phyloP scores from a whole-genome alignment of 1,140 invertebrate species.

The Zaprionus davidi region DNA sequence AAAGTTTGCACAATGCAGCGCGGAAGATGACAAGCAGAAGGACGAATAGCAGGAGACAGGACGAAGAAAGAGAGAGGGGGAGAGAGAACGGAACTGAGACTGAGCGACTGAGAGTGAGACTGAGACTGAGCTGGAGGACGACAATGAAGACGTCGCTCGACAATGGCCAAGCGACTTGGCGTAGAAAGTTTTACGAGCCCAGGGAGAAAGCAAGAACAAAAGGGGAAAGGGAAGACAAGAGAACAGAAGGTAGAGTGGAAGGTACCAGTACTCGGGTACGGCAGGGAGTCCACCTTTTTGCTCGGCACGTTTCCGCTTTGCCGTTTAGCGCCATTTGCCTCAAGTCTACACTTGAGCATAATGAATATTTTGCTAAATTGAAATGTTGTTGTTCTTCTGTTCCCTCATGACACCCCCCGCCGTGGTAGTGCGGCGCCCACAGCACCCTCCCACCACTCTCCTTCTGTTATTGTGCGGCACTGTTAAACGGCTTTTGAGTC shows the following conservation, averaged over 20 bases:
- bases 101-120: neutral
- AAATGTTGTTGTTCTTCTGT: conserved; percentile 67
- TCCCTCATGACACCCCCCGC: neutral
- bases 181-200: conserved; percentile 29
- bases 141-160: conserved; percentile 67
- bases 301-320: conserved; percentile 72
- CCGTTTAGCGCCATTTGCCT: conserved; percentile 67
- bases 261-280: conserved; percentile 2
- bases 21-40: conserved; percentile 16
- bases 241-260: neutral
- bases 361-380: conserved; percentile 80
- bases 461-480: neutral
- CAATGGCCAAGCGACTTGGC: conserved; percentile 68
- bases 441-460: neutral
- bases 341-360: conserved; percentile 71
- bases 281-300: conserved; percentile 49
- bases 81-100: neutral
- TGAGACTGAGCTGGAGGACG: conserved; percentile 16
- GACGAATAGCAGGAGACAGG: neutral
- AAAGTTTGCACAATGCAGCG: conserved; percentile 70
- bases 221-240: neutral
- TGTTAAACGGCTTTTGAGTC: conserved; percentile 53
- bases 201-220: neutral
- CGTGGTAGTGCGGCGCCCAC: neutral
- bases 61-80: neutral